A percentile compares a stretch with the other conserved stretches of the same genome.
phyloP scores from a whole-genome alignment of 1,140 invertebrate genomes.

The Drosophila hydei region DNA sequence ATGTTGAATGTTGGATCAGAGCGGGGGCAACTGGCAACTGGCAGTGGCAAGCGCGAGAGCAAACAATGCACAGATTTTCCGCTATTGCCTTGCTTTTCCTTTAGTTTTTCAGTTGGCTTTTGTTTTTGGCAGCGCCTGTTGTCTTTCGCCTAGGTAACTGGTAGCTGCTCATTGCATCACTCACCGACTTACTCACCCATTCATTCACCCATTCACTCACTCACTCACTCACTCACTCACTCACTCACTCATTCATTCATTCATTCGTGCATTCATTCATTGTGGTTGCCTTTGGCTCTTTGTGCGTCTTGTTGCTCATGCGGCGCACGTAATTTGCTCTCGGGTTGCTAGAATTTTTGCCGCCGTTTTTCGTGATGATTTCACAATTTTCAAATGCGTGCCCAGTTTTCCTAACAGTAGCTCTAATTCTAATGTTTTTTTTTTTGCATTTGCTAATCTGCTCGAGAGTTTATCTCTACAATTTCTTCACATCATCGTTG shows the following conservation, averaged over 20 bases:
- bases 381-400: constrained; percentile 68
- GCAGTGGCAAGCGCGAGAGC: constrained; percentile 15
- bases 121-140: constrained; percentile 50
- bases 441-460: constrained; percentile 61
- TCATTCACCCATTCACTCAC: constrained; percentile 4
- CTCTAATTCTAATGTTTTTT: constrained; percentile 26
- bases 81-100: not conserved
- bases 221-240: constrained; percentile 39
- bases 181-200: constrained; percentile 6
- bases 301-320: constrained; percentile 47
- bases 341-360: constrained; percentile 63
- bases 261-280: constrained; percentile 40
- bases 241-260: constrained; percentile 27
- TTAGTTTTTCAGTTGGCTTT: constrained; percentile 43
- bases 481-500: constrained; percentile 39
- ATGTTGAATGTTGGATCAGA: not conserved
- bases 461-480: constrained; percentile 23
- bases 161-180: constrained; percentile 52
- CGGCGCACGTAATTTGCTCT: constrained; percentile 65
- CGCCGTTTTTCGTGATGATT: constrained; percentile 75
- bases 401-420: constrained; percentile 27
- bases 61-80: constrained; percentile 65
- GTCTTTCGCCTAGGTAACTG: constrained; percentile 41
- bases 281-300: constrained; percentile 22
- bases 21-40: constrained; percentile 9